Conservation (phyloP, 2,113 vertebrate species). For the Neodon shergylaensis region DNA sequence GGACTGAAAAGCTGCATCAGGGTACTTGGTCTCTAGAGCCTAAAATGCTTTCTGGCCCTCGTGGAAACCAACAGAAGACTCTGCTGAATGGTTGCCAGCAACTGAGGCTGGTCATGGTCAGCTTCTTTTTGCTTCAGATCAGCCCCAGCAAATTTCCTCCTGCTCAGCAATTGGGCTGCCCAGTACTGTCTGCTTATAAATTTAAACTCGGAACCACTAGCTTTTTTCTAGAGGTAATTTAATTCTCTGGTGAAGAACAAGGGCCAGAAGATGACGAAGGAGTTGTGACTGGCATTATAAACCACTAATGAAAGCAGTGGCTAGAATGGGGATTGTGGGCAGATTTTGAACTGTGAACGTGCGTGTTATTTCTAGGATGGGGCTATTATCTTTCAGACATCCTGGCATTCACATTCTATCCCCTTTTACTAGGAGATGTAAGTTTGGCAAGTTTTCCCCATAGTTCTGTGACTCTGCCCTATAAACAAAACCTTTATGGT, state of each 20-base stretch:
- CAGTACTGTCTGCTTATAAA: not conserved
- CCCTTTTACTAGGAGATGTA: not conserved
- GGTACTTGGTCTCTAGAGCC: not conserved
- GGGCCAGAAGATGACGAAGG: not conserved
- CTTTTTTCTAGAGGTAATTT: constrained; percentile 27
- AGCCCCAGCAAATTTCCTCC: not conserved
- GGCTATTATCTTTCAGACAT: not conserved
- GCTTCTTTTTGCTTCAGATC: not conserved
- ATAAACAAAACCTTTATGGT: not conserved
- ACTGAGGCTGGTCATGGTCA: not conserved
- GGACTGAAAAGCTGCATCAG: not conserved
- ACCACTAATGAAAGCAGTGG: not conserved
- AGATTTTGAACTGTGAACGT: not conserved
- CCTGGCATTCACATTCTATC: not conserved
- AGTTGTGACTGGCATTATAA: constrained; percentile 22
- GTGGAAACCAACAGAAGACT: not conserved
- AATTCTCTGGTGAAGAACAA: not conserved
- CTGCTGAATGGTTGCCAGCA: not conserved
- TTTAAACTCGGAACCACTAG: not conserved
- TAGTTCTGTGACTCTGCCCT: not conserved
- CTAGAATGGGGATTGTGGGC: not conserved
- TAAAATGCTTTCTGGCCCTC: not conserved
- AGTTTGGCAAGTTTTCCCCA: not conserved
- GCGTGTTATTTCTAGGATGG: not conserved
- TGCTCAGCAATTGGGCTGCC: not conserved